Conservation (phyloP, 2,797 vertebrate species). For the Oryzias sinensis region DNA sequence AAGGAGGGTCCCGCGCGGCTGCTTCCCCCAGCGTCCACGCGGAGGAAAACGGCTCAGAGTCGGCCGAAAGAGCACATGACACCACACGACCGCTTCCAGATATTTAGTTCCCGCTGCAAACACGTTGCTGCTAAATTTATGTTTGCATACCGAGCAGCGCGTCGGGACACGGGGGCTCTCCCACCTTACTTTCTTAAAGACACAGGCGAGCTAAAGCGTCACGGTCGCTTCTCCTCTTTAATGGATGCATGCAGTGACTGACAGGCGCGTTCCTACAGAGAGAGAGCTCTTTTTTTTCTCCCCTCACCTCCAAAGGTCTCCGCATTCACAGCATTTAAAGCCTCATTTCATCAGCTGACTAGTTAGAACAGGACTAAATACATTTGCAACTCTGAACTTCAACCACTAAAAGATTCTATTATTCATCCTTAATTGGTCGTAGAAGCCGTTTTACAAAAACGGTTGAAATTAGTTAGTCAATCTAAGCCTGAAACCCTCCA, state of each 20-base stretch:
- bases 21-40: constrained; percentile 34
- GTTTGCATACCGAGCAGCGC: constrained; percentile 76
- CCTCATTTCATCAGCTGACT: too few relatives aligned
- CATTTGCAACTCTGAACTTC: too few relatives aligned
- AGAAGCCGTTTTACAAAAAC: too few relatives aligned
- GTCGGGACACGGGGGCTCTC: constrained; percentile 74
- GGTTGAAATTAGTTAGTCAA: too few relatives aligned
- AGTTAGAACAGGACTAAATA: too few relatives aligned
- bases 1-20: constrained; percentile 28
- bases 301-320: too few relatives aligned
- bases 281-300: neutral
- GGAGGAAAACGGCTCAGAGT: constrained; percentile 20
- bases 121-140: constrained; percentile 83
- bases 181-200: constrained; percentile 83
- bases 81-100: constrained; percentile 62
- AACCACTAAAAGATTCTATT: too few relatives aligned
- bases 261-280: neutral
- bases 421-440: too few relatives aligned
- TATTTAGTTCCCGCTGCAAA: constrained; percentile 71
- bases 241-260: neutral
- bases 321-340: too few relatives aligned
- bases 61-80: constrained; percentile 57
- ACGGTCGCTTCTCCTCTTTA: constrained; percentile 6
- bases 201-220: constrained; percentile 59
- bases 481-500: too few relatives aligned